phyloP scores from a whole-genome alignment of 2,113 vertebrate species.

The Erpornis zantholeuca region DNA sequence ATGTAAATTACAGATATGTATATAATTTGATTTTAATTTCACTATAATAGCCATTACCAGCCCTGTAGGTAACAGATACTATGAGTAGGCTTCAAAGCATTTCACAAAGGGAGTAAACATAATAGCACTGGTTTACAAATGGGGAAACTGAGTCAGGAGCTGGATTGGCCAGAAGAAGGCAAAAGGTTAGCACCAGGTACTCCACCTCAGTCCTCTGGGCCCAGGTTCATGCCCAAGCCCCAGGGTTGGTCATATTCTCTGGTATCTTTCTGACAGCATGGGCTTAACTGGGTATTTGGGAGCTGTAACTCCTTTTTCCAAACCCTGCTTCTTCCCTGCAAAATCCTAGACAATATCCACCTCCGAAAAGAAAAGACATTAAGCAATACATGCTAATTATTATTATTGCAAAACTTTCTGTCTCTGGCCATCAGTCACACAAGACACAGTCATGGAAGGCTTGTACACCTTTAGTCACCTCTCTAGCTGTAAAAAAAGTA shows the following conservation, averaged over 20 bases:
- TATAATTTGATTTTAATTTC: neutral
- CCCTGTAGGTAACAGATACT: neutral
- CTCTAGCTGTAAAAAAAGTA: neutral
- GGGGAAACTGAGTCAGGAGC: slow-evolving; percentile 7
- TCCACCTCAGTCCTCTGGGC: neutral
- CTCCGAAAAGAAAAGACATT: neutral
- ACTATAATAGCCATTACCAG: neutral
- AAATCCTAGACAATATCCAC: neutral
- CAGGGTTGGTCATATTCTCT: neutral
- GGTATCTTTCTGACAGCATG: neutral
- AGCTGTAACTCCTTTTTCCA: neutral
- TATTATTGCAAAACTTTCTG: neutral
- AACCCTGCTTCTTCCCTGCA: neutral
- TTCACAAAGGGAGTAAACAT: neutral
- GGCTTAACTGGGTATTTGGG: neutral
- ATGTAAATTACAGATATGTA: neutral
- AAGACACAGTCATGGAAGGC: neutral
- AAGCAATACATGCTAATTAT: neutral
- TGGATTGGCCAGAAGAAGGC: neutral
- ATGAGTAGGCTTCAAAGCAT: neutral
- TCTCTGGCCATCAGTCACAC: neutral
- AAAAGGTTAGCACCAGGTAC: neutral
- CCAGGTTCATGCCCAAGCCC: neutral
- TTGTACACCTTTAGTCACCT: neutral
- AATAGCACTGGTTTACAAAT: neutral